Evolutionary conservation across 2,888 invertebrate species (phyloP), one percentile per base, ranked within the genome.

Genomic region (Dicranocentrus wangi): DNA sequence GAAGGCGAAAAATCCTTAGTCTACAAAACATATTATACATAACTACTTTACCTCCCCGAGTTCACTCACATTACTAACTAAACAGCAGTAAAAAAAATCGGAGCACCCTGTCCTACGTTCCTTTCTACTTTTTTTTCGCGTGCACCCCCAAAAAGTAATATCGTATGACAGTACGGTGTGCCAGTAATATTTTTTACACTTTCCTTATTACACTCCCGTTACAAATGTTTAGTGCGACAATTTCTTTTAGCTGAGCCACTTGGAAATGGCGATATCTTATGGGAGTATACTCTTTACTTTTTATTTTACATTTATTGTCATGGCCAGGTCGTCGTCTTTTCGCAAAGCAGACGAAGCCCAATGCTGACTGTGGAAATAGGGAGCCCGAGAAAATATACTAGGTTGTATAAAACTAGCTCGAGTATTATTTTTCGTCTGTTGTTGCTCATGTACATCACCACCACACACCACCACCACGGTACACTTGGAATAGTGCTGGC

Each of bases 241-340:
- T 55, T 55, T 55, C 55, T 55, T 55, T 55, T 23, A 55, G 55
- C 25, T 55, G 55, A 23, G 23, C 55, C n/a, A 23, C 25, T 55
- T n/a, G 61, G n/a, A n/a, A 28, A 61, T 61, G 19, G 2, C 28
- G 32, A 61, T 61, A 21, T 55, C 55, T 55, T n/a, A n/a, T n/a
- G n/a, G n/a, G n/a, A n/a, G 7, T n/a, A 60, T 60, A 39, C 61
- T 32, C 61, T 61, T 61, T 61, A 61, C 43, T 65, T 65, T 55
- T 65, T 65, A 65, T 65, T 65, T 65, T 65, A 65, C 43, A 43
- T 43, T 65, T 43, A 65, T 65, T 65, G 43, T 42, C 65, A 43
- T 65, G 65, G 23, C 65, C 42, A 17, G 23, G 23, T 19, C 23
- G 65, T 10, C n/a, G 28, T n/a, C 21, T 55, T n/a, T n/a, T 47